Base-by-base conservation (phyloP, 2,888 invertebrate genomes). In the Tenthredo amoena region DNA sequence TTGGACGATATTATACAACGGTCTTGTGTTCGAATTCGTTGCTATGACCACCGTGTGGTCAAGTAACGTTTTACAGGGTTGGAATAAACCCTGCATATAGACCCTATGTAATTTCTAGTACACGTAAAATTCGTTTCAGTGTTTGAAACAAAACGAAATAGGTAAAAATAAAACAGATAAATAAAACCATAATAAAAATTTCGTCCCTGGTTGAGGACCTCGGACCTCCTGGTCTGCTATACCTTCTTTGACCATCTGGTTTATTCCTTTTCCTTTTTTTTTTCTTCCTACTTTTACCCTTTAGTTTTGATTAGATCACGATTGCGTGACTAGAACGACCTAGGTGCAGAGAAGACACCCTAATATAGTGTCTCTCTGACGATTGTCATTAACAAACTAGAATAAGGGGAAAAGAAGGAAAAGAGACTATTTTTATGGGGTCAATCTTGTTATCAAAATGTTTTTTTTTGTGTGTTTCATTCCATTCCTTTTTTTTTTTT, bases 1-100 rank as follows among this genome's bases (percentile, higher is more conserved):
- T 81, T 81, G 81, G 81, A 62, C 15, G 21, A 21, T 12, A 21
- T 37, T 4, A 40, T 26, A 37, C 62, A 10, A 37, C n/a, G n/a
- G 40, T 47, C 7, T 81, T 81, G 81, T 81, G 81, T 81, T 81
- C 21, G 7, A 62, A 15, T 34, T 10, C 37, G 81, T 81, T 81
- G 81, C 81, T 62, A 81, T 62, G 81, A 50, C 47, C 81, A 81
- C 58, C 58, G 40, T 62, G 15, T 3, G 26, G 55, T 58, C 58
- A 58, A 58, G 47, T 37, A 58, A n/a, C 77, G 2, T 79, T 58
- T 31, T 0, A 50, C 31, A 34, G 77, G 81, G 62, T 50, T 21
- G 34, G 58, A 55, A 79, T 10, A 15, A 26, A 31, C 31, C 18
- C 10, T 50, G 6, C 6, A 40, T 37, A 72, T 37, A 37, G 5